Evolutionary conservation across 2,113 vertebrate genomes (phyloP).

Genomic region (Macaca nemestrina): DNA sequence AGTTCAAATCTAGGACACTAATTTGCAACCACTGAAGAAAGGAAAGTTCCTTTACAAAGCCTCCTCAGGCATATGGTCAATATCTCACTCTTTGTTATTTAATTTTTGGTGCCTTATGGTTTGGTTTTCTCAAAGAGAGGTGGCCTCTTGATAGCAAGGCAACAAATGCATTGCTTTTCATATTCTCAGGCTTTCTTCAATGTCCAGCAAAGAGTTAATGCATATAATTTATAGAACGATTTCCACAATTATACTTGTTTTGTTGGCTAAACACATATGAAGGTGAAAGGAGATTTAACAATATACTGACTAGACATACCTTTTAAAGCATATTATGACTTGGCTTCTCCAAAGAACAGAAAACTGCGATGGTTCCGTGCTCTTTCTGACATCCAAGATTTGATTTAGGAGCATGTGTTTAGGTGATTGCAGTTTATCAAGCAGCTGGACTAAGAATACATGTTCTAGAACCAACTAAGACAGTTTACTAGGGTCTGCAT

Average conservation of each 20-base stretch:
- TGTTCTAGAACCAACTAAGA: neutral
- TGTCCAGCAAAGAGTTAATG: neutral
- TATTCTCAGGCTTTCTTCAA: neutral
- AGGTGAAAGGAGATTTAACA: neutral
- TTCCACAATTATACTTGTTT: neutral
- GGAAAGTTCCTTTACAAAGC: neutral
- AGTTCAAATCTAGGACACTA: neutral
- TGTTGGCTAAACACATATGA: neutral
- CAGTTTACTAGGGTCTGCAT: neutral
- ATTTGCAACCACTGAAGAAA: neutral
- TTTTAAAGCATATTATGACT: conserved; percentile 1
- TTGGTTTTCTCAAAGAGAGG: neutral
- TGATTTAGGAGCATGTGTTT: neutral
- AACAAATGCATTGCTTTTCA: neutral
- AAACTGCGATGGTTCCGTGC: neutral
- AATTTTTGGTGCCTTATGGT: neutral
- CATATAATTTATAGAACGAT: neutral
- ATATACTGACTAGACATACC: neutral
- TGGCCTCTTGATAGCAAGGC: neutral
- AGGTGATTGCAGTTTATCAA: neutral
- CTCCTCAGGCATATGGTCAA: neutral
- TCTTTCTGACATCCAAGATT: conserved; percentile 35
- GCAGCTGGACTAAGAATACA: neutral
- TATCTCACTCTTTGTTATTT: neutral
- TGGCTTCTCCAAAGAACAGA: neutral